A percentile compares a stretch with the other conserved stretches of the same genome.
Conservation (phyloP, 2,113 vertebrate species). For the Xiphias gladius region DNA sequence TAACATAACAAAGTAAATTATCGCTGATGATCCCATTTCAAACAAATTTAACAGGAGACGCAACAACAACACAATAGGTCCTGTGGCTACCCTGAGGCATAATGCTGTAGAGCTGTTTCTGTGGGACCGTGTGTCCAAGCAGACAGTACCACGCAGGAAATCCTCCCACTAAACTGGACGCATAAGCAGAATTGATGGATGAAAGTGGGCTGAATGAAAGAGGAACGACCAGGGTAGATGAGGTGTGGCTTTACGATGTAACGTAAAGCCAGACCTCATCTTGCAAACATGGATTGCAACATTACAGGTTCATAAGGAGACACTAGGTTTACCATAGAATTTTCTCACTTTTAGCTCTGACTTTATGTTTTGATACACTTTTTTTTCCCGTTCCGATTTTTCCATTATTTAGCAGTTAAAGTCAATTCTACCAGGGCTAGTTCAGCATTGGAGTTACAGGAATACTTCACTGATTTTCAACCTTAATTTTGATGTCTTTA, state of each 20-base stretch:
- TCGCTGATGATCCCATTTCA: not conserved
- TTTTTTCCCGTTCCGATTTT: not conserved
- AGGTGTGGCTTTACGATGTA: slow-evolving; percentile 9
- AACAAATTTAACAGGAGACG: slow-evolving; percentile 30
- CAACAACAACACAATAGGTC: not conserved
- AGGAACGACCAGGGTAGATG: slow-evolving; percentile 7
- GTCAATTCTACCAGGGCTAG: not conserved
- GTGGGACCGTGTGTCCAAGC: slow-evolving; percentile 19
- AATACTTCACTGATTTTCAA: too few relatives aligned
- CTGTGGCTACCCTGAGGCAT: slow-evolving; percentile 44
- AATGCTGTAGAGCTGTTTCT: slow-evolving; percentile 18
- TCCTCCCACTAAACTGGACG: not conserved
- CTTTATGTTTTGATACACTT: too few relatives aligned
- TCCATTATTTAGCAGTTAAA: not conserved
- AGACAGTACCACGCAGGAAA: slow-evolving; percentile 4
- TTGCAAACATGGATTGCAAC: too few relatives aligned
- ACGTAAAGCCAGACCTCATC: too few relatives aligned
- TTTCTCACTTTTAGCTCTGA: not conserved
- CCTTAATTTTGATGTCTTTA: too few relatives aligned
- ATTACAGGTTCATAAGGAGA: not conserved
- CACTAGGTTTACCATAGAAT: not conserved
- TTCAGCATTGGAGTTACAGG: not conserved
- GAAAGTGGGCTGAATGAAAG: not conserved
- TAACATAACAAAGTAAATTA: not conserved
- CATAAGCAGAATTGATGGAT: slow-evolving; percentile 12